Percentiles rank a stretch among this genome's conserved stretches.
phyloP scores from a whole-genome alignment of 1,140 invertebrate genomes.

The Andricus grossulariae region DNA sequence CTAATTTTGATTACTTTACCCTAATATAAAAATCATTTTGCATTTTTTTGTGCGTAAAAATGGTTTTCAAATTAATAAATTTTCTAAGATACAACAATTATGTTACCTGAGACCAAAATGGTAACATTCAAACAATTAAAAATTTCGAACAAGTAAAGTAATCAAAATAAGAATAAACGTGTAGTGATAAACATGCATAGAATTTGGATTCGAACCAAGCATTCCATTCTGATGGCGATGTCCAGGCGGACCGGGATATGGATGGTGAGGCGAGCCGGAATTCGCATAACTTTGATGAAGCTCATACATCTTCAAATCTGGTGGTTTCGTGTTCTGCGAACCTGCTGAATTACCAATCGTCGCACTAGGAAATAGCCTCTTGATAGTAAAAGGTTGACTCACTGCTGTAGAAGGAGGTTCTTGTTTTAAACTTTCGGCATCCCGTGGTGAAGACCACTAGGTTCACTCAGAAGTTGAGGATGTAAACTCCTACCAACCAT shows the following conservation, averaged over 20 bases:
- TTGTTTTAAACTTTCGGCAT: conserved; percentile 83
- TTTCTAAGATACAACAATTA: too few relatives aligned
- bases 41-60: too few relatives aligned
- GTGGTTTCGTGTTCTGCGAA: conserved; percentile 76
- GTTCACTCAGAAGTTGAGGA: conserved; percentile 76
- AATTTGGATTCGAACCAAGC: conserved; percentile 82
- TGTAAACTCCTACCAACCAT: conserved; percentile 81
- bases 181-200: too few relatives aligned
- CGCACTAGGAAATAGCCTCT: conserved; percentile 89
- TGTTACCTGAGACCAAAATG: too few relatives aligned
- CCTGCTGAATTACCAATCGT: conserved; percentile 80
- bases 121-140: too few relatives aligned
- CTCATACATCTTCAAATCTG: conserved; percentile 86
- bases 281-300: conserved; percentile 74
- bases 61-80: too few relatives aligned
- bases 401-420: conserved; percentile 86
- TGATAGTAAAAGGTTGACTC: conserved; percentile 94
- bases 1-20: too few relatives aligned
- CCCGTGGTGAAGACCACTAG: conserved; percentile 78
- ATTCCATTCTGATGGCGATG: conserved; percentile 72
- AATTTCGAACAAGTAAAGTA: too few relatives aligned
- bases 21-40: too few relatives aligned
- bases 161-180: too few relatives aligned
- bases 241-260: conserved; percentile 58
- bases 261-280: conserved; percentile 67